Evolutionary conservation across 2,888 invertebrate species (phyloP), one percentile per base, ranked within the genome.

Genomic region (Oxycera nigricornis): DNA sequence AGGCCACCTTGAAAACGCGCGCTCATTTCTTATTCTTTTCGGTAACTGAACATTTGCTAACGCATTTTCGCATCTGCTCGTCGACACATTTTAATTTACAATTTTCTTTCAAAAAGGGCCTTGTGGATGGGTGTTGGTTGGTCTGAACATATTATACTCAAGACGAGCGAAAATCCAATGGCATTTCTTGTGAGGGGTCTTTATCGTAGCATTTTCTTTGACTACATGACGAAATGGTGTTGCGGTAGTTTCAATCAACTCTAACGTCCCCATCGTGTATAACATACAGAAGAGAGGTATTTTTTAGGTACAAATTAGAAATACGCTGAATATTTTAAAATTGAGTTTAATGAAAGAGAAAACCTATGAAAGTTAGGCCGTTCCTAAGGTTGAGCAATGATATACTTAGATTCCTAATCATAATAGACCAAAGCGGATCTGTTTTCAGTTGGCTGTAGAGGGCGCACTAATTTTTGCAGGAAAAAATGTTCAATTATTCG

Each of bases 51-150:
- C 61, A 61, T 30, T 61, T 31, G 30, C 50, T 68, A 68, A 68
- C 67, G 67, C 67, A 68, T 68, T 68, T 68, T 68, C 50, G 67
- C 67, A 68, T 68, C 67, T 68, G 67, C 67, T 68, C 26, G 6
- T 41, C 50, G 67, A 46, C 26, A 46, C 26, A 67, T 67, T 67
- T 67, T 67, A 24, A 28, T 28, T 26, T 61, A 17, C 3, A 9
- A 61, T n/a, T 61, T 31, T 31, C 61, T 20, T 61, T 55, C 31
- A 14, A 28, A 26, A 31, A 31, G 31, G 28, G 2, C 30, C 61
- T 31, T n/a, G 11, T 14, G 31, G 31, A 30, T 61, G 61, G 31
- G 31, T 30, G 14, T 31, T 61, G n/a, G 59, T 30, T 59, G 59
- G 59, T 30, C 59, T 59, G 59, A 59, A n/a, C 30, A 55, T 24